Evolutionary conservation across 2,888 invertebrate genomes (phyloP), one percentile per base, ranked within the genome.

Genomic region (Aelia acuminata): DNA sequence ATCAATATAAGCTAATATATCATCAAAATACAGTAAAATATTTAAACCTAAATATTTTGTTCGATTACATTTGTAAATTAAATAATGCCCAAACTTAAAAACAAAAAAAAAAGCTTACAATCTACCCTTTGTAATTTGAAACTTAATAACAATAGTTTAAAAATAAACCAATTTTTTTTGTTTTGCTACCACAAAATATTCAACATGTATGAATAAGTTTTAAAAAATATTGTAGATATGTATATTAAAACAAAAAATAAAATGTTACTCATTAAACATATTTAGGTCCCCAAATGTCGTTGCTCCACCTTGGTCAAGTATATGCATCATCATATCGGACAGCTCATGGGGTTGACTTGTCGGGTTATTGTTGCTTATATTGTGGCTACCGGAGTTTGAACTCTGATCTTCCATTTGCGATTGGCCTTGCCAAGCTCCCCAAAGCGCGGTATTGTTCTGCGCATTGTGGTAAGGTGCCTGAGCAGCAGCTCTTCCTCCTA

Each of bases 251-350:
- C 43, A 43, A 87, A 70, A 43, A 13, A 63, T 39, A 57, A 70
- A 47, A 7, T 70, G 31, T 43, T 88, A 90, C 88, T 90, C 90
- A 92, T 96, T 97, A 92, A 98, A 98, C 97, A 98, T 98, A 92
- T 96, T 96, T 91, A 98, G 94, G 92, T 98, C 98, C 92, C 97
- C 97, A 92, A 98, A 98, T 48, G 96, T 95, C 22, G 92, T 91
- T 89, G 96, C 94, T 63, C 96, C 94, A 87, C 95, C 96, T 92
- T 97, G 97, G 93, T 97, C 97, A 88, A 98, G 93, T 95, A 98
- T 97, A 93, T 98, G 97, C 91, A 98, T 93, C 97, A 98, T 97
- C 93, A 93, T 93, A 91, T 98, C 98, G 26, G 97, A 96, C 88
- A 98, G 94, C 93, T 97, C 97, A 91, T 96, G 96, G 22, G 90